Evolutionary conservation across 2,113 vertebrate genomes (phyloP).

Genomic region (Brachypodius melanocephalos): DNA sequence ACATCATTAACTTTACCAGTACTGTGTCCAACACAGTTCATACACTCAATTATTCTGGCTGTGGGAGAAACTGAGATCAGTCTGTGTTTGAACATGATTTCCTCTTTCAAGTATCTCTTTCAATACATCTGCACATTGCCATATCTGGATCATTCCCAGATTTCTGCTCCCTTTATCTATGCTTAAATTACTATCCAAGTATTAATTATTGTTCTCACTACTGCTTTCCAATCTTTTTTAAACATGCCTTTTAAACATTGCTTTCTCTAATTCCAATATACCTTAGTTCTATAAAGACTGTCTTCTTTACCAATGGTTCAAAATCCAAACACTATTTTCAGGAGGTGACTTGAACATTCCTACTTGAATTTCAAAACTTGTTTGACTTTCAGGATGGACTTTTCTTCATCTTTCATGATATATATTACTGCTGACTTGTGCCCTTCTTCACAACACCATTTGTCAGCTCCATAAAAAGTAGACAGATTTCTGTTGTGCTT

Average conservation of each 20-base stretch:
- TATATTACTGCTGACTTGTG: background rate
- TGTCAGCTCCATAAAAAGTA: background rate
- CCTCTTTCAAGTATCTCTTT: background rate
- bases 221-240: background rate
- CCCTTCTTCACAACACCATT: background rate
- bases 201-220: background rate
- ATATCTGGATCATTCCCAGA: background rate
- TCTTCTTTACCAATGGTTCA: background rate
- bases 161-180: background rate
- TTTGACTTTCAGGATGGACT: background rate
- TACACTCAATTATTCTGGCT: background rate
- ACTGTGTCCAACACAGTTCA: background rate
- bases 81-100: background rate
- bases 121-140: background rate
- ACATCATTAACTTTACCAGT: conserved; percentile 26
- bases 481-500: background rate
- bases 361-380: background rate
- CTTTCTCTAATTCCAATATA: background rate
- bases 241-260: background rate
- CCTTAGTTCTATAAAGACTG: background rate
- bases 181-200: background rate
- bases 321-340: background rate
- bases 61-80: background rate
- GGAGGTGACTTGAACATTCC: background rate
- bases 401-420: background rate